Conservation (phyloP, 2,888 invertebrate species). For the Baronia brevicornis region DNA sequence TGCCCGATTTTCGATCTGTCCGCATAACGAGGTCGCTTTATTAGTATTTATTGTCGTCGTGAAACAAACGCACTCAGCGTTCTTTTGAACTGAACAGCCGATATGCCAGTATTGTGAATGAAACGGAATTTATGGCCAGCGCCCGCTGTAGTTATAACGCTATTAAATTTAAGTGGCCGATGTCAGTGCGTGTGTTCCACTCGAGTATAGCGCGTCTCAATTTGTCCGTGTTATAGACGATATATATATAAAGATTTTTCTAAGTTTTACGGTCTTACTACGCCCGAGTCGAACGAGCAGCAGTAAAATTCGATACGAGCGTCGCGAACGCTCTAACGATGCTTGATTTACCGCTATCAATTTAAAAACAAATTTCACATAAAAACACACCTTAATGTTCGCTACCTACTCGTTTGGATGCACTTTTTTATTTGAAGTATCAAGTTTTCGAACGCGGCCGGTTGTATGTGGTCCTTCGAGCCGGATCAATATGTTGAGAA, state of each 20-base stretch:
- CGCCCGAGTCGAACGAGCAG: constrained; percentile 40
- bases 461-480: too few species aligned
- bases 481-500: too few species aligned
- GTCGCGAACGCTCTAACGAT: constrained; percentile 55
- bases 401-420: constrained; percentile 14
- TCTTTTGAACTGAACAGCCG: constrained; percentile 40
- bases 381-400: constrained; percentile 52
- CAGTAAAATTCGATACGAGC: constrained; percentile 68
- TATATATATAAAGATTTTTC: constrained; percentile 62
- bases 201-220: constrained; percentile 30
- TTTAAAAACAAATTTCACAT: constrained; percentile 55
- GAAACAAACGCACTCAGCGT: constrained; percentile 56
- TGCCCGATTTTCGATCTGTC: constrained; percentile 73
- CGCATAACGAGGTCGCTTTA: constrained; percentile 70
- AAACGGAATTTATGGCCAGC: constrained; percentile 64
- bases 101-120: constrained; percentile 59
- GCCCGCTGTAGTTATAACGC: constrained; percentile 47
- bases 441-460: constrained; percentile 23
- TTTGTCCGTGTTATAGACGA: constrained; percentile 38
- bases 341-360: constrained; percentile 67
- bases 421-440: constrained; percentile 20
- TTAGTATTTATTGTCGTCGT: constrained; percentile 68
- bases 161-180: constrained; percentile 38
- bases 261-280: constrained; percentile 65
- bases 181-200: constrained; percentile 21